Evolutionary conservation across 2,888 invertebrate genomes (phyloP).

Genomic region (Hydrotaea diabolus): DNA sequence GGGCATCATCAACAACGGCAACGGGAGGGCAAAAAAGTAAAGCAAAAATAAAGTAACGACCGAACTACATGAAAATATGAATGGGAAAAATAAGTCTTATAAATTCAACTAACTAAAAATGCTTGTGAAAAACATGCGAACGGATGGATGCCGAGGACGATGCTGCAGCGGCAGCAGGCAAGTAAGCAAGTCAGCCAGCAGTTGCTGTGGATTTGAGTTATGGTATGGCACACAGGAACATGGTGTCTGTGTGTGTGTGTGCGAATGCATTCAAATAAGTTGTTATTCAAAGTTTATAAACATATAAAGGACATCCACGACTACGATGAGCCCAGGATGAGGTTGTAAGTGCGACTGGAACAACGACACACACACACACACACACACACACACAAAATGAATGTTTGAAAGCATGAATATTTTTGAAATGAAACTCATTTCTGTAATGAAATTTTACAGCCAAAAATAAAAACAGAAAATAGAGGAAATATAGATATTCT

Average conservation of each 20-base stretch:
- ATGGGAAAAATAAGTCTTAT: neutral
- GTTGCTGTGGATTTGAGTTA: neutral
- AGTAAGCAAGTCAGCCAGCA: neutral
- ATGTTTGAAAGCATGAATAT: neutral
- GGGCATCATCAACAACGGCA: constrained; percentile 20
- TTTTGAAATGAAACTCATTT: constrained; percentile 1
- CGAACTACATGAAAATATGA: neutral
- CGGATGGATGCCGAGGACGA: neutral
- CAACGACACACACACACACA: neutral
- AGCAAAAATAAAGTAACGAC: neutral
- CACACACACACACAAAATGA: neutral
- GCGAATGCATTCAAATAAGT: constrained; percentile 19
- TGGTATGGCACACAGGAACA: neutral
- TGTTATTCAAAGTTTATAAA: constrained; percentile 20
- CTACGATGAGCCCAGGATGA: neutral
- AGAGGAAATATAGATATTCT: neutral
- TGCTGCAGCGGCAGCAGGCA: neutral
- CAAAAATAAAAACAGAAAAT: neutral
- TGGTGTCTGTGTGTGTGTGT: neutral
- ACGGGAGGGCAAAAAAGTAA: neutral
- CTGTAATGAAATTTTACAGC: constrained; percentile 15
- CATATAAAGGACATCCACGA: constrained; percentile 20
- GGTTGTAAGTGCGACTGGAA: neutral
- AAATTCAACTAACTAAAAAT: neutral
- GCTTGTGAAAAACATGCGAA: neutral